Percentiles rank a stretch among this genome's conserved stretches.
Evolutionary conservation across 2,797 vertebrate genomes (phyloP).

Genomic region (Silurus lanzhouensis): DNA sequence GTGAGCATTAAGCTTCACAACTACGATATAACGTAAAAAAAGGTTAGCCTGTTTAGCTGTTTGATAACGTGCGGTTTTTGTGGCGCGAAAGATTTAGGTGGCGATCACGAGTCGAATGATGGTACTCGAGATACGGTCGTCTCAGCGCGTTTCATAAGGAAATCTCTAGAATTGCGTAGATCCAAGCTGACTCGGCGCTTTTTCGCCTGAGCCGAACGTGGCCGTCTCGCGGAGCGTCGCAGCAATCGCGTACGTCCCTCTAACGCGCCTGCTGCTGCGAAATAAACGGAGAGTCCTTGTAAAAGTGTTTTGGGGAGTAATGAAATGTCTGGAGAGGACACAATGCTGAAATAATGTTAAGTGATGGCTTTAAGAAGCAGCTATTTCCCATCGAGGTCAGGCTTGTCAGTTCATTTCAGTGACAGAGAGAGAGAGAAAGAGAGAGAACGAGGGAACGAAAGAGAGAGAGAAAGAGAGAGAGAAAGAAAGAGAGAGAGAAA

Average conservation of each 20-base stretch:
- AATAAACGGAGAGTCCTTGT: not conserved
- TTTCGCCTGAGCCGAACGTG: not conserved
- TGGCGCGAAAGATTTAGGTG: not conserved
- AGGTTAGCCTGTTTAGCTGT: not conserved
- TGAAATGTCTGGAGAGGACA: constrained; percentile 50
- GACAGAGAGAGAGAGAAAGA: constrained; percentile 43
- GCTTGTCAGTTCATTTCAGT: constrained; percentile 47
- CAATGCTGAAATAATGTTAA: constrained; percentile 54
- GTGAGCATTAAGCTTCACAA: not conserved
- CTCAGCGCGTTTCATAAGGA: constrained; percentile 31
- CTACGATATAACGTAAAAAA: not conserved
- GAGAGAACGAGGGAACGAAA: constrained; percentile 33
- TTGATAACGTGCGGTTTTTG: not conserved
- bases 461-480: constrained; percentile 23
- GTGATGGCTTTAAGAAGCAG: constrained; percentile 58
- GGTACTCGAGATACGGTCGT: not conserved
- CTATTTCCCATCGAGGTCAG: constrained; percentile 61
- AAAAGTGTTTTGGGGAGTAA: constrained; percentile 40
- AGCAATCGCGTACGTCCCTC: not conserved
- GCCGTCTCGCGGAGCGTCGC: not conserved
- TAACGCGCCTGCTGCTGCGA: not conserved
- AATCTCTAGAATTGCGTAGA: constrained; percentile 26
- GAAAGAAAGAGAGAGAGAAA: constrained; percentile 32
- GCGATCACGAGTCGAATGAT: not conserved
- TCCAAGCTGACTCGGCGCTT: not conserved